A percentile compares a stretch with the other conserved stretches of the same genome.
These are phyloP conservation scores for Varanus salvator DNA, from an alignment of 2,113 vertebrate genomes.

Conservation along the genomic window DNA sequence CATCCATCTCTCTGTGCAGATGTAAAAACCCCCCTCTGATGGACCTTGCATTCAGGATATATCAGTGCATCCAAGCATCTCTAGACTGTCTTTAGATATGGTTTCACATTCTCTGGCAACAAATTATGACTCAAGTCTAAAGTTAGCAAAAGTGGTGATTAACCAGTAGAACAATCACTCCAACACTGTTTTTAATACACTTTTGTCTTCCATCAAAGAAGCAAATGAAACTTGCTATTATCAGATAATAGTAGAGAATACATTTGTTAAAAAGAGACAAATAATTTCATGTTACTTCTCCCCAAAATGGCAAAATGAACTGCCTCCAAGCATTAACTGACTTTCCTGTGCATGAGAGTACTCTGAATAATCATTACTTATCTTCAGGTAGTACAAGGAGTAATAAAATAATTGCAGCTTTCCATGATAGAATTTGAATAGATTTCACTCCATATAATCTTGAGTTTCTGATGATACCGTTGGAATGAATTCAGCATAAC, in stretches of 20 bases:
- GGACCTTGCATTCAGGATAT: not conserved
- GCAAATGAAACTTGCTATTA: slow-evolving; percentile 68
- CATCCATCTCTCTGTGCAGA: not conserved
- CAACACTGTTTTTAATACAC: slow-evolving; percentile 1
- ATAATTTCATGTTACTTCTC: slow-evolving; percentile 62
- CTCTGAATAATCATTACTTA: slow-evolving; percentile 68
- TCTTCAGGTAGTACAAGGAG: slow-evolving; percentile 63
- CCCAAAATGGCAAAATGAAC: slow-evolving; percentile 67
- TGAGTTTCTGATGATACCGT: slow-evolving; percentile 58
- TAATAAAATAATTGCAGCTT: slow-evolving; percentile 75
- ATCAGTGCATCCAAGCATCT: not conserved
- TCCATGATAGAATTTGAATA: slow-evolving; percentile 49
- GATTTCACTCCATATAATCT: slow-evolving; percentile 55
- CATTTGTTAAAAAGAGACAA: slow-evolving; percentile 59
- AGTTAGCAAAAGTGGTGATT: slow-evolving; percentile 38
- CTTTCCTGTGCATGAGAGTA: slow-evolving; percentile 61
- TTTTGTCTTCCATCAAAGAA: slow-evolving; percentile 53
- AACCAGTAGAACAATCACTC: slow-evolving; percentile 46
- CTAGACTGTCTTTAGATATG: not conserved
- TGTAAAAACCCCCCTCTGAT: not conserved
- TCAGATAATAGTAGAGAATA: slow-evolving; percentile 42
- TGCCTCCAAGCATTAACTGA: slow-evolving; percentile 59
- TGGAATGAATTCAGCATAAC: slow-evolving; percentile 52
- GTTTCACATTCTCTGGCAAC: slow-evolving; percentile 29
- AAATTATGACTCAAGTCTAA: slow-evolving; percentile 33